phyloP scores from a whole-genome alignment of 2,113 vertebrate genomes.

The Speoplatyrhinus poulsoni region DNA sequence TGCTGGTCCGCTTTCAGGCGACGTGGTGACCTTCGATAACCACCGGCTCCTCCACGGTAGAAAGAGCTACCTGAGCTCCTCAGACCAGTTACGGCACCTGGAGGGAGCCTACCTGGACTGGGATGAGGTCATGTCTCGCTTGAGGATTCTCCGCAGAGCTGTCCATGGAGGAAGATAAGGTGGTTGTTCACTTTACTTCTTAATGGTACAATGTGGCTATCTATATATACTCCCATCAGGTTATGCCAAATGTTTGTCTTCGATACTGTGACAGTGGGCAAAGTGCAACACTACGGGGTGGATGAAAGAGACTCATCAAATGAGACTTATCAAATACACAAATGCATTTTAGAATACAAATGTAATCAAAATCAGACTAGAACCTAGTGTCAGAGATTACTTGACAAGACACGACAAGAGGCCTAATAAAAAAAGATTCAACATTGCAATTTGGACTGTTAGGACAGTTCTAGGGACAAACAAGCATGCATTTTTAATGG shows the following conservation, averaged over 20 bases:
- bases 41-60: conserved; percentile 90
- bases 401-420: too few species aligned
- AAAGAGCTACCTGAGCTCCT: conserved; percentile 67
- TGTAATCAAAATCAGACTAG: too few species aligned
- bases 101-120: conserved; percentile 95
- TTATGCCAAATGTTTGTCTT: neutral
- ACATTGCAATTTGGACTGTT: too few species aligned
- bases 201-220: neutral
- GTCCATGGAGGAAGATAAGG: conserved; percentile 52
- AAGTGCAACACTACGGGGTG: conserved; percentile 9
- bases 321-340: too few species aligned
- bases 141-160: conserved; percentile 77
- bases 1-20: conserved; percentile 71
- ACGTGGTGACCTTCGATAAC: conserved; percentile 92
- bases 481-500: too few species aligned
- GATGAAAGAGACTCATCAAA: neutral
- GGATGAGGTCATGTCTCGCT: conserved; percentile 92
- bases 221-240: neutral
- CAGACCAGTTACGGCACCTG: conserved; percentile 74
- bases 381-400: too few species aligned
- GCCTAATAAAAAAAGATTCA: too few species aligned
- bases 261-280: neutral
- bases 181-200: neutral
- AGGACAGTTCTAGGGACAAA: too few species aligned
- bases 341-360: too few species aligned